Percentiles rank a stretch among this genome's conserved stretches.
Evolutionary conservation across 2,888 invertebrate genomes (phyloP).

Genomic region (Tachina grossa): DNA sequence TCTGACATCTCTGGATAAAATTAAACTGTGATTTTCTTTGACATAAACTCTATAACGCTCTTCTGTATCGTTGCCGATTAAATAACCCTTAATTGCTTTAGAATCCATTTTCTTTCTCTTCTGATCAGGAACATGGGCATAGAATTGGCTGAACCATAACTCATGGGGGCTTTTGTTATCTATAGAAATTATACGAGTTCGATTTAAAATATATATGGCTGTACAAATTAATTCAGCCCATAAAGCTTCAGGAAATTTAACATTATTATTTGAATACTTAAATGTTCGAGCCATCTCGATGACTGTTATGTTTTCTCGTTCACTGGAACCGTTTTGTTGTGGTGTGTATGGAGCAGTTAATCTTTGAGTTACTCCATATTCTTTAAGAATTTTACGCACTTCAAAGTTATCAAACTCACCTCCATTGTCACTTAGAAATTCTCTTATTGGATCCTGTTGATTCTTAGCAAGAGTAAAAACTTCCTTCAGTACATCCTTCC

Average conservation of each 20-base stretch:
- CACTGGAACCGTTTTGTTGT: not conserved
- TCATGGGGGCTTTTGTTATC: conserved; percentile 33
- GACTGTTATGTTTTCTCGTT: not conserved
- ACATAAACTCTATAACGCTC: conserved; percentile 19
- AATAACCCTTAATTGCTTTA: conserved; percentile 61
- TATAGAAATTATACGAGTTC: conserved; percentile 50
- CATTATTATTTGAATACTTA: not conserved
- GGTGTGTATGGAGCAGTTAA: conserved; percentile 5
- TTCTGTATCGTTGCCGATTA: conserved; percentile 32
- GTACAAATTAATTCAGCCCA: conserved; percentile 12
- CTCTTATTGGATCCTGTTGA: not conserved
- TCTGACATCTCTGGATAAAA: conserved; percentile 17
- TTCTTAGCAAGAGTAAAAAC: conserved; percentile 11
- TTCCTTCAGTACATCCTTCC: not conserved
- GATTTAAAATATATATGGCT: conserved; percentile 44
- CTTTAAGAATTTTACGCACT: conserved; percentile 20
- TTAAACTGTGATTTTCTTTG: conserved; percentile 20
- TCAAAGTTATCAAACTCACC: conserved; percentile 52
- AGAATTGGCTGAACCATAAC: conserved; percentile 14
- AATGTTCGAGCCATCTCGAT: not conserved
- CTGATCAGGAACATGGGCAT: conserved; percentile 45
- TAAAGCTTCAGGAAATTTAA: conserved; percentile 29
- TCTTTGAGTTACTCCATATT: conserved; percentile 5
- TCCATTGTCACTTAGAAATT: not conserved
- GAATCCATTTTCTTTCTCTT: conserved; percentile 64